phyloP scores from a whole-genome alignment of 2,888 invertebrate species.

The Calameuta filiformis region DNA sequence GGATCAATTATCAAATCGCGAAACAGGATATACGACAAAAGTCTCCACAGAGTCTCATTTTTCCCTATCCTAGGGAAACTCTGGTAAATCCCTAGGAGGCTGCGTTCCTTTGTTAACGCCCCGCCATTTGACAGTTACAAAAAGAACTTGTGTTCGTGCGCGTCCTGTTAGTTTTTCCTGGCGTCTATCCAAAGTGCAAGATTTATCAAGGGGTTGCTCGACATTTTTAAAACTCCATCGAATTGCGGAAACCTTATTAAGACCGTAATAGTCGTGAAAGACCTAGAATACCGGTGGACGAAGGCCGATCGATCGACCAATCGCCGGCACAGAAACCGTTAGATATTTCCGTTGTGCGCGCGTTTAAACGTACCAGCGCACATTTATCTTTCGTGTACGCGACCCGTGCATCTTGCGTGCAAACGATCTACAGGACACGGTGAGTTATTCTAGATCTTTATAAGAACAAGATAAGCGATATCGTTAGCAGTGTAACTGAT shows the following conservation, averaged over 20 bases:
- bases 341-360: constrained; percentile 44
- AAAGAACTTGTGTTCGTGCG: constrained; percentile 18
- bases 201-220: neutral
- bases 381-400: constrained; percentile 53
- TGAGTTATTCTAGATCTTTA: constrained; percentile 20
- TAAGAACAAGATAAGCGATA: neutral
- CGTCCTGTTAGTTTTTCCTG: neutral
- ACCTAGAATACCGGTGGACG: neutral
- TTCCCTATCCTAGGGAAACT: neutral
- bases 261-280: neutral
- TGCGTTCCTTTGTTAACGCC: constrained; percentile 14
- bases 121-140: constrained; percentile 22
- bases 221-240: neutral
- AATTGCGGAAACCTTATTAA: neutral
- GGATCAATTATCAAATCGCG: neutral
- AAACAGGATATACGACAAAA: neutral
- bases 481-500: neutral
- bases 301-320: constrained; percentile 27
- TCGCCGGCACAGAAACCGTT: constrained; percentile 48
- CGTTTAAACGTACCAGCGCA: constrained; percentile 49
- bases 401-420: constrained; percentile 32
- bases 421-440: constrained; percentile 15
- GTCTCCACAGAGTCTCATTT: neutral
- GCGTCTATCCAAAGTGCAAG: neutral
- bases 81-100: neutral